Evolutionary conservation across 2,113 vertebrate species (phyloP).

Genomic region (Acrocephalus arundinaceus): DNA sequence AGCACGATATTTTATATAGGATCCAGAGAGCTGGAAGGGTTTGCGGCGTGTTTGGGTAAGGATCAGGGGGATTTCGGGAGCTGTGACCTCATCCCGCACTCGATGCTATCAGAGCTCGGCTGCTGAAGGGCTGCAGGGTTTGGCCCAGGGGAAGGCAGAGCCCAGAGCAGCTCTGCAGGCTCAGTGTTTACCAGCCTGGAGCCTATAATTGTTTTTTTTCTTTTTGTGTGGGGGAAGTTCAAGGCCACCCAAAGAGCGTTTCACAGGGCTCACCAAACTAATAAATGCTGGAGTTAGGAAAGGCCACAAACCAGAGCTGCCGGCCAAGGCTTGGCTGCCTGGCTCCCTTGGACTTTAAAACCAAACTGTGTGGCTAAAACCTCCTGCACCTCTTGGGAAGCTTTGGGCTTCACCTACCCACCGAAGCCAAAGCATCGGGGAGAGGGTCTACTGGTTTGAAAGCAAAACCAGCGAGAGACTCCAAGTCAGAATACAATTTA

Average conservation of each 20-base stretch:
- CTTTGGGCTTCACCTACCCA: background rate
- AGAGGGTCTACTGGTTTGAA: background rate
- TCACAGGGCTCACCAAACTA: background rate
- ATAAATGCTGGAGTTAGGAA: background rate
- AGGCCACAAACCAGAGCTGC: background rate
- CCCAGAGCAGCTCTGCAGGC: background rate
- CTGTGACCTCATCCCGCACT: constrained; percentile 39
- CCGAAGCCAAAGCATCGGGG: background rate
- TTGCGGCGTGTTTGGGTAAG: constrained; percentile 49
- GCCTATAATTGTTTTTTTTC: constrained; percentile 17
- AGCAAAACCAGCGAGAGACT: no score
- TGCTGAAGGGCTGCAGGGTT: background rate
- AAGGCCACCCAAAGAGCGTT: constrained; percentile 55
- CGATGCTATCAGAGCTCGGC: constrained; percentile 36
- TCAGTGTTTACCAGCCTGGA: constrained; percentile 28
- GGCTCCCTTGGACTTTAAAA: background rate
- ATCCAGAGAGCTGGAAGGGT: constrained; percentile 37
- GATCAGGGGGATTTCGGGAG: constrained; percentile 57
- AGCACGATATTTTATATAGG: constrained; percentile 51
- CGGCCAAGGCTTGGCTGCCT: background rate
- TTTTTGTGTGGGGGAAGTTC: background rate
- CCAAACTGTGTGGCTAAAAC: background rate
- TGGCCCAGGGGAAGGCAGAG: background rate
- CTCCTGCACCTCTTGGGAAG: constrained; percentile 10
- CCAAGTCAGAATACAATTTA: no score